These are phyloP conservation scores for Leptodactylus fallax DNA, from an alignment of 2,797 vertebrate genomes.

Conservation along the genomic window DNA sequence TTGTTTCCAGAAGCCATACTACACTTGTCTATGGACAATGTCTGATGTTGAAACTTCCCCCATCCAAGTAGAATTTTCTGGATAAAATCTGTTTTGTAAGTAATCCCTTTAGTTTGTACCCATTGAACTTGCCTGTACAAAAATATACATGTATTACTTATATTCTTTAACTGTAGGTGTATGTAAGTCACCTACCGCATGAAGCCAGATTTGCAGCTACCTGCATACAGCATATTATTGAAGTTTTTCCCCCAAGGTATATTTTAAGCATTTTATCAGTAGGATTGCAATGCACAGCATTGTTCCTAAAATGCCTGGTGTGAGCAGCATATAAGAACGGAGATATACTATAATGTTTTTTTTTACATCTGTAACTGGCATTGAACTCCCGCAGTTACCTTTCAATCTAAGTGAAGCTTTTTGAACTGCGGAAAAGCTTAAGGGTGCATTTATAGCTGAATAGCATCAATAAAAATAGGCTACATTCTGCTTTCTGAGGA, in stretches of 20 bases:
- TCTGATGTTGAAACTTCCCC: no score
- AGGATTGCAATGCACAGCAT: conserved; percentile 16
- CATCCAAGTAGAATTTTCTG: no score
- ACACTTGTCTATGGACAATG: no score
- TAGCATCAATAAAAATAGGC: conserved; percentile 53
- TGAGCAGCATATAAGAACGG: background rate
- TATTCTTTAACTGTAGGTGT: background rate
- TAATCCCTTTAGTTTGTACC: no score
- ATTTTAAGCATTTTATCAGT: conserved; percentile 20
- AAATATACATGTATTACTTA: background rate
- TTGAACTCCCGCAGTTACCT: conserved; percentile 42
- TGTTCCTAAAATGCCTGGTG: conserved; percentile 36
- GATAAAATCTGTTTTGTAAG: no score
- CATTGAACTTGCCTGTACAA: background rate
- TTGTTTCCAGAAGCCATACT: no score
- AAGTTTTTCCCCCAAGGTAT: background rate
- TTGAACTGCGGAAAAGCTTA: conserved; percentile 40
- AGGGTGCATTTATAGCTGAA: conserved; percentile 51
- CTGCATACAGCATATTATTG: background rate
- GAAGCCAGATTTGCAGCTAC: background rate
- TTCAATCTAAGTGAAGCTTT: conserved; percentile 54
- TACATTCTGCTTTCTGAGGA: conserved; percentile 26
- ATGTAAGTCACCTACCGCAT: background rate
- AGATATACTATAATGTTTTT: conserved; percentile 27
- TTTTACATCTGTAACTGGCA: conserved; percentile 19